Conservation (phyloP, 2,888 invertebrate species). For the Furcula furcula region DNA sequence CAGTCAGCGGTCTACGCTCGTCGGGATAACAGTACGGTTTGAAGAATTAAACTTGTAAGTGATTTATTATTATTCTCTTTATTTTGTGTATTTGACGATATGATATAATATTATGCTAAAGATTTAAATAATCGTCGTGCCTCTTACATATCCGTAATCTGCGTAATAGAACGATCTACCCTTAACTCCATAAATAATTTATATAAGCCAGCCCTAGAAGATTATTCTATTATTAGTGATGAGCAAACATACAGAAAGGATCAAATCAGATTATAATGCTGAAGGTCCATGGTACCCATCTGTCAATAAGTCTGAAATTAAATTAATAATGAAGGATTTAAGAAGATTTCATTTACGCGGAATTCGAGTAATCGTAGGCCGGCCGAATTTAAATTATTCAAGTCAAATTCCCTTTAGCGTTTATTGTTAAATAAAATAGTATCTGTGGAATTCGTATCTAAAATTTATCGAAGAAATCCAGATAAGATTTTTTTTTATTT, state of each 20-base stretch:
- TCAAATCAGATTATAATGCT: slow-evolving; percentile 5
- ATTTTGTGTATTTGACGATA: no score
- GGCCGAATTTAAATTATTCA: slow-evolving; percentile 16
- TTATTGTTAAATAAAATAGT: background rate
- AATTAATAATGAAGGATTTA: slow-evolving; percentile 21
- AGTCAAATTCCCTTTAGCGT: slow-evolving; percentile 7
- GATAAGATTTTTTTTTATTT: no score
- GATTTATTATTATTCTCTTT: no score
- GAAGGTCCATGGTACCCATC: slow-evolving; percentile 4
- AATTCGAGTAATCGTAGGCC: slow-evolving; percentile 14
- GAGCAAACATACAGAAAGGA: background rate
- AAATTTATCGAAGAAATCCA: background rate
- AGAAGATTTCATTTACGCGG: slow-evolving; percentile 12
- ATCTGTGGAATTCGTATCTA: background rate
- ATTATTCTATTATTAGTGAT: slow-evolving; percentile 1
- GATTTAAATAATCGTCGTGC: no score
- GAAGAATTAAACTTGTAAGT: no score
- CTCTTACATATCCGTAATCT: no score
- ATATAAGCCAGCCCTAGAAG: background rate
- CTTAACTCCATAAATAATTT: background rate
- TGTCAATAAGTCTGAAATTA: slow-evolving; percentile 13
- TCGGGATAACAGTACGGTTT: no score
- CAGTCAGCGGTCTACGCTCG: no score
- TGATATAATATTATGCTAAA: no score
- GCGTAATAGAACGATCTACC: no score